These are phyloP conservation scores for Elmis aenea DNA, from an alignment of 2,888 invertebrate genomes.

Conservation along the genomic window DNA sequence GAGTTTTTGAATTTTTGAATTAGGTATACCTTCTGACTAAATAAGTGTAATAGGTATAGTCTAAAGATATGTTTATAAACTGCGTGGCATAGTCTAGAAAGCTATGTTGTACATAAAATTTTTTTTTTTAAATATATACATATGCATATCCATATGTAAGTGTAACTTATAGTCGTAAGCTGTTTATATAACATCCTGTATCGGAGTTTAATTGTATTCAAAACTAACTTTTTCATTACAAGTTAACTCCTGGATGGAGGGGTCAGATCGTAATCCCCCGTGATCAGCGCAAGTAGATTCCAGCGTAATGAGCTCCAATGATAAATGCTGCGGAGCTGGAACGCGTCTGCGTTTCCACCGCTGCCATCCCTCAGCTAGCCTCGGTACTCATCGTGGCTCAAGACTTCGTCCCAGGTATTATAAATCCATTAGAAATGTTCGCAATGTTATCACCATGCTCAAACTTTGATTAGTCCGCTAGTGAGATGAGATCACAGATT, in stretches of 20 bases:
- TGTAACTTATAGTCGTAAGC: too few relatives aligned
- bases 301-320: constrained; percentile 50
- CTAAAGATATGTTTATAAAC: too few relatives aligned
- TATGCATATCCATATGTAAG: too few relatives aligned
- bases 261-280: constrained; percentile 21
- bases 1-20: too few relatives aligned
- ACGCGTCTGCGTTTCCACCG: constrained; percentile 46
- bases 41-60: too few relatives aligned
- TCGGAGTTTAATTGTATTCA: constrained; percentile 1
- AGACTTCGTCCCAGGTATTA: constrained; percentile 31
- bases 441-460: constrained; percentile 36
- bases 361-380: constrained; percentile 36
- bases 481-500: constrained; percentile 37
- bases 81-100: too few relatives aligned
- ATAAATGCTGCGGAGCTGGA: constrained; percentile 47
- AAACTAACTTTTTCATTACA: constrained; percentile 11
- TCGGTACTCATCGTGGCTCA: constrained; percentile 31
- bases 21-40: too few relatives aligned
- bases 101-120: too few relatives aligned
- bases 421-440: constrained; percentile 42
- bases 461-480: constrained; percentile 35
- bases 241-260: constrained; percentile 14
- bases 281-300: constrained; percentile 40
- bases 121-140: too few relatives aligned
- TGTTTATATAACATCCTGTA: too few relatives aligned